Conservation (phyloP, 92 coral and sea anemone species). For the Parazoanthus swiftii region DNA sequence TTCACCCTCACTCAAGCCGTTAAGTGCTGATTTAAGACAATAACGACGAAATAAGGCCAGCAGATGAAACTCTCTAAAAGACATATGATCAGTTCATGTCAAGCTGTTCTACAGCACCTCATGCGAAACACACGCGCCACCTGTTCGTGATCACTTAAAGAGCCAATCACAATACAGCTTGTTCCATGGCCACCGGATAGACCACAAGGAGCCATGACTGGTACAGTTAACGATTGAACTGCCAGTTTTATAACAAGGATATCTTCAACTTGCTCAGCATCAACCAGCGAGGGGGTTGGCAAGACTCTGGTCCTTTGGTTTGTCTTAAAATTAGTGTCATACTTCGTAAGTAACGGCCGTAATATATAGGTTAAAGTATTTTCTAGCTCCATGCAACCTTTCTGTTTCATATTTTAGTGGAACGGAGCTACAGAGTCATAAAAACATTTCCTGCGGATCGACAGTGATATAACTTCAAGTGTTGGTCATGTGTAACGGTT, state of each 20-base stretch:
- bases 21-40: too few relatives aligned
- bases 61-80: too few relatives aligned
- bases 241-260: background rate
- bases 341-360: background rate
- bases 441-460: background rate
- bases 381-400: background rate
- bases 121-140: constrained; percentile 4
- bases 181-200: background rate
- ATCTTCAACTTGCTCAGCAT: background rate
- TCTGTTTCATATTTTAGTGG: background rate
- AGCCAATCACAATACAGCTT: background rate
- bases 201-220: constrained; percentile 26
- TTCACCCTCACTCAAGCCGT: too few relatives aligned
- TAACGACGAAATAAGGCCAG: too few relatives aligned
- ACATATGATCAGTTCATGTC: background rate
- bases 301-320: background rate
- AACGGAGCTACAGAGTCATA: background rate
- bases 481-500: background rate
- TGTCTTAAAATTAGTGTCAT: background rate
- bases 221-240: background rate
- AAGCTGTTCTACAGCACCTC: background rate
- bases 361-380: background rate
- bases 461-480: background rate
- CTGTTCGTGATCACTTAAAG: background rate
- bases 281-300: background rate